Evolutionary conservation across 2,888 invertebrate species (phyloP), one percentile per base, ranked within the genome.

Genomic region (Mamestra brassicae): DNA sequence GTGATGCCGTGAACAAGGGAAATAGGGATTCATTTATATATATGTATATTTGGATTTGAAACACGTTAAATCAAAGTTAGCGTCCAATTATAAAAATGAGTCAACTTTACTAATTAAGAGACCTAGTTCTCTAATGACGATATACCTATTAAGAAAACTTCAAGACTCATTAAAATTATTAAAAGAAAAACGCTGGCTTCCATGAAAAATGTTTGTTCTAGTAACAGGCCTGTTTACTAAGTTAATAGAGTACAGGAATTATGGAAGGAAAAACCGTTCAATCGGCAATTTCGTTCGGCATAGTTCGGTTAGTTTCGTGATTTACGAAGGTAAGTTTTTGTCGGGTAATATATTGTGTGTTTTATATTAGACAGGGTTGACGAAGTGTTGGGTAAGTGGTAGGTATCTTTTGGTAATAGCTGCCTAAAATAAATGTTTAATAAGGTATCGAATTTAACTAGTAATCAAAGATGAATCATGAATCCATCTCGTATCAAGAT

Each of bases 281-380:
- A 64, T 55, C 38, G 57, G 15, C 52, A 71, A 80, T 80, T 79
- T 76, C 17, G 17, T 68, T 58, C 66, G 50, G 47, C 13, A 52
- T 11, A 70, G 42, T 71, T 63, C 66, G 45, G 66, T 4, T 60
- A 47, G 55, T 54, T 57, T 60, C 55, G 71, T 81, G 67, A 78
- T 81, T 74, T 74, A 81, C 66, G 70, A 55, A 74, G 74, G 82
- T 64, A 52, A 67, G 67, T 81, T 73, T 69, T 52, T 58, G n/a
- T 52, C 17, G 45, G 4, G 74, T 62, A 57, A 70, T 77, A 66
- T 81, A 70, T 70, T 45, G 61, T 63, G 54, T 69, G 15, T 60
- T 36, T 57, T 63, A 54, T 73, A 78, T 78, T 55, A 67, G 69
- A 54, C 66, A 58, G 57, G 63, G 10, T 66, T 62, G 62, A 81